Base-by-base conservation (phyloP, 35 echinoderm and acorn worm genomes). In the Heliocidaris erythrogramma region DNA sequence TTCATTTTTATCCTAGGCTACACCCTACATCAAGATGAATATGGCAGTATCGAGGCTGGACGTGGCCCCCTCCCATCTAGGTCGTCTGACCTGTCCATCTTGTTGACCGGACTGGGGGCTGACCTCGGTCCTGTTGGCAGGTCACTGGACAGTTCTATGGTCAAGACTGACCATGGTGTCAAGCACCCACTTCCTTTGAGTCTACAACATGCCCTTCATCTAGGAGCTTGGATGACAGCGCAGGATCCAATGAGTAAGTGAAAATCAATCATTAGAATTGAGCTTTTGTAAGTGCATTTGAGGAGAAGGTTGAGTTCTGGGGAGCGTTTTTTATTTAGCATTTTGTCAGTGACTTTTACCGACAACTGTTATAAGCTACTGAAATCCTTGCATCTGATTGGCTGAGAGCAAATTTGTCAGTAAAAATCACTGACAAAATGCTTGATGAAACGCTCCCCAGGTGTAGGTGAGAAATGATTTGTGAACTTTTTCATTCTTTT, bases 111-210 rank as follows among this genome's bases (percentile, higher is more conserved):
- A 27, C 94, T 97, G 17, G 96, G 96, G 3, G 94, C 90, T 13
- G 50, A 93, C 35, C 42, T 92, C 9, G 94, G 94, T 27, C 47
- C 71, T 18, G 69, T 89, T 18, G 96, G 96, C 87, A 89, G 78
- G 50, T 47, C 65, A 21, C 90, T 97, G 49, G 96, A 97, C 65
- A 95, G 96, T 88, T 30, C 53, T 8, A 49, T 93, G 35, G 90
- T 97, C 89, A 97, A 90, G 94, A 97, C 96, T 32, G 96, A 97
- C 92, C 95, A 97, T 53, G 86, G 60, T 16, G 78, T 32, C 27
- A 92, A 60, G 32, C 94, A 97, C 31, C 91, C 88, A 49, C 96
- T 85, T 21, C 88, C 65, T 21, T 29, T 97, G 27, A 47, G 88
- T 59, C 90, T 97, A 10, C 90, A 95, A 29, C 90, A 97, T 61